These are phyloP conservation scores for Thunnus maccoyii DNA, from an alignment of 2,113 vertebrate species.

Conservation along the genomic window DNA sequence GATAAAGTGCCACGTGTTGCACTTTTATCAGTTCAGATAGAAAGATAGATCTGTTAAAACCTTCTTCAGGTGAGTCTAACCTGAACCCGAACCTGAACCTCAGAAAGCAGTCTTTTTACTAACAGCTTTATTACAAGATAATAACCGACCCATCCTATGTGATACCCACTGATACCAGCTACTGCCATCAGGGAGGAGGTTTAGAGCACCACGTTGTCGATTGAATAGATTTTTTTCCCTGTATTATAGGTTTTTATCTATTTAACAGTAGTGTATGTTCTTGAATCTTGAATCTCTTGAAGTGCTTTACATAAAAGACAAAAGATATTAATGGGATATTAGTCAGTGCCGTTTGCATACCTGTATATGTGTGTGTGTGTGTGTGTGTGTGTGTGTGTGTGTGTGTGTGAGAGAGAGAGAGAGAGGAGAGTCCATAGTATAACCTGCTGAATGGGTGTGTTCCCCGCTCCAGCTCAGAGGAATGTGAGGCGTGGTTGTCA, in stretches of 20 bases:
- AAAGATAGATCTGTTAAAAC: neutral
- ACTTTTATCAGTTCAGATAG: neutral
- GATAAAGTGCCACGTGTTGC: neutral
- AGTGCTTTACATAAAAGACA: neutral
- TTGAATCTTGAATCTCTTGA: too few relatives aligned
- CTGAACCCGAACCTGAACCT: neutral
- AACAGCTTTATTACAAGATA: too few relatives aligned
- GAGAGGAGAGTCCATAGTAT: constrained; percentile 4
- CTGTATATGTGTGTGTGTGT: neutral
- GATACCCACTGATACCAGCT: too few relatives aligned
- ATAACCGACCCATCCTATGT: too few relatives aligned
- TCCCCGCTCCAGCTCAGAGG: constrained; percentile 42
- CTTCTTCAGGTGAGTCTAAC: neutral
- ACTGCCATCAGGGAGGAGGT: too few relatives aligned
- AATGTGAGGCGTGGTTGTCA: constrained; percentile 74
- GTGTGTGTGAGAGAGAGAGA: neutral
- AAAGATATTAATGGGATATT: neutral
- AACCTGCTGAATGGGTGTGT: constrained; percentile 61
- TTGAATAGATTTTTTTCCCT: too few relatives aligned
- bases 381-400: neutral
- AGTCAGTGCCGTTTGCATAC: neutral
- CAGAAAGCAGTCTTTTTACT: too few relatives aligned
- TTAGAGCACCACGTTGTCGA: too few relatives aligned
- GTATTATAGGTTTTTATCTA: too few relatives aligned
- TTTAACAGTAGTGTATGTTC: too few relatives aligned